A percentile compares a stretch with the other conserved stretches of the same genome.
These are phyloP conservation scores for Andrena trimmerana DNA, from an alignment of 2,888 invertebrate genomes.

Conservation along the genomic window DNA sequence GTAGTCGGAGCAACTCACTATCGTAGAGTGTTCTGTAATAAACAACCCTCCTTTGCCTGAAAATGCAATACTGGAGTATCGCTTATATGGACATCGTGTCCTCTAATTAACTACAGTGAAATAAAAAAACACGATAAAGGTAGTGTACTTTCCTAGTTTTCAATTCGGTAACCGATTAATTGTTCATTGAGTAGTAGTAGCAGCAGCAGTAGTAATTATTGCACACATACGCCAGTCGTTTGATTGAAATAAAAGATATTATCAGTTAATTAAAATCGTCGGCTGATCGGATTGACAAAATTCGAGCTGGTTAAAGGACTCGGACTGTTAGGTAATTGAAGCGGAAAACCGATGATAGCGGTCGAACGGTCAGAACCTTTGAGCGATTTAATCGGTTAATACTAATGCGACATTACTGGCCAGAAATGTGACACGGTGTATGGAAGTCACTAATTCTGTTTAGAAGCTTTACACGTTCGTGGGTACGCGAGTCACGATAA, in stretches of 20 bases:
- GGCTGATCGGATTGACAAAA: conserved; percentile 38
- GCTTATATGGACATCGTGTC: too few species aligned
- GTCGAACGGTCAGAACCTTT: conserved; percentile 49
- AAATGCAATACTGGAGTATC: too few species aligned
- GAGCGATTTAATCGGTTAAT: conserved; percentile 55
- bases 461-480: conserved; percentile 23
- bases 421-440: conserved; percentile 30
- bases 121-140: background rate
- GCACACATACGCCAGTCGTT: background rate
- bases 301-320: conserved; percentile 46
- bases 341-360: conserved; percentile 50
- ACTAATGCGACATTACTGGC: conserved; percentile 46
- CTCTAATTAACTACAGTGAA: background rate
- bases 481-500: background rate
- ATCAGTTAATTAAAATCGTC: conserved; percentile 32
- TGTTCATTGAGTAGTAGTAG: background rate
- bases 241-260: conserved; percentile 25
- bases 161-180: background rate
- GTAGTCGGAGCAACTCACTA: too few species aligned
- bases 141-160: background rate
- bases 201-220: background rate
- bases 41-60: too few species aligned
- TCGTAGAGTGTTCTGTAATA: too few species aligned
- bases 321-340: conserved; percentile 41
- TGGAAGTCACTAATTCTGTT: conserved; percentile 37